Base-by-base conservation (phyloP, 2,888 invertebrate species). In the Autographa pulchrina region DNA sequence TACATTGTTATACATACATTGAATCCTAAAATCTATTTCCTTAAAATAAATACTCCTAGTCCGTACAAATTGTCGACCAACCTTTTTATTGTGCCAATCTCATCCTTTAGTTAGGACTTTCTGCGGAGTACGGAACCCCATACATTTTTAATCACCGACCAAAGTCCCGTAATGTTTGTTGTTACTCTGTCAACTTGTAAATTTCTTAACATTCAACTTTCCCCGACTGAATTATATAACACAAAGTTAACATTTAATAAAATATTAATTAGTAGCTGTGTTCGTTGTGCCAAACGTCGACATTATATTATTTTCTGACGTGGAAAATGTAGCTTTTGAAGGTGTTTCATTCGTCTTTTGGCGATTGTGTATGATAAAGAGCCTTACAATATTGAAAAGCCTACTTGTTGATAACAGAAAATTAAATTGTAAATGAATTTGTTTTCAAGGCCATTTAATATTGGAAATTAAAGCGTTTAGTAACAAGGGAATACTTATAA, bases 101-200 rank as follows among this genome's bases (percentile, higher is more conserved):
- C 25, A 56, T 56, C 20, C 25, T 4, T 56, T 25, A 56, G 54
- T 56, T 54, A 54, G 54, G 20, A 20, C 20, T 25, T 25, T 56
- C 54, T 14, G 20, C 13, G 6, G 13, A 56, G 54, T 25, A 20
- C 54, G 54, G 20, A 20, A 56, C 5, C 54, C 13, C 11, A 56
- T 56, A 56, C 54, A 56, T 56, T 56, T 25, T 56, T 56, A 56
- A 56, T 56, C 54, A 13, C 25, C 4, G 25, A 13, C 54, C 20
- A 48, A 56, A 56, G 25, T 25, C 13, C 25, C 20, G 20, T 20
- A 54, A 56, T 56, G 54, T 56, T 48, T 56, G 54, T 56, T 56
- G 54, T 56, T 56, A 54, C 54, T 56, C 54, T 56, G 54, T 56
- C 54, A 54, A 56, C 54, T 20, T 56, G 54, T 56, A 25, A 56